Conservation (phyloP, 2,113 vertebrate species). For the Chlamydotis undulata region DNA sequence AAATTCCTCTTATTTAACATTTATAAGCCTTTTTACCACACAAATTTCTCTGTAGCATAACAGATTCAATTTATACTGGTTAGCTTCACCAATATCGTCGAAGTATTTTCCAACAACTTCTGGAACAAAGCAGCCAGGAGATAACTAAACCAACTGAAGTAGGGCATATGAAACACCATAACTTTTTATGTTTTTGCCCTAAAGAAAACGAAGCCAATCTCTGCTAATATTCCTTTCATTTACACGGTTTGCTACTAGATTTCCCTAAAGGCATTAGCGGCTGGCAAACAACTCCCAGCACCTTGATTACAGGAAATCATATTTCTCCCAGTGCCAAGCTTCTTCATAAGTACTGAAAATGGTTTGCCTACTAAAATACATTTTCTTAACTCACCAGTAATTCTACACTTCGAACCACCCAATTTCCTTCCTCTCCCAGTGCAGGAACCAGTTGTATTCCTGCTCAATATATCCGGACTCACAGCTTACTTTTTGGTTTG, state of each 20-base stretch:
- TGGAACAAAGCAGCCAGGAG: conserved; percentile 22
- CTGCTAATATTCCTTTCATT: conserved; percentile 52
- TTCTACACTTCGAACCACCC: conserved; percentile 38
- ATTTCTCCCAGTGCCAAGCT: conserved; percentile 55
- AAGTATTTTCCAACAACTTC: conserved; percentile 10
- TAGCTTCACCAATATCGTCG: background rate
- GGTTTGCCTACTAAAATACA: conserved; percentile 42
- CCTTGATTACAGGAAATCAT: conserved; percentile 69
- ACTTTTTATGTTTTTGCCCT: conserved; percentile 38
- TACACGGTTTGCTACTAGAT: conserved; percentile 29
- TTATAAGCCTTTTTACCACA: conserved; percentile 23
- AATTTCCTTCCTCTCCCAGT: conserved; percentile 60
- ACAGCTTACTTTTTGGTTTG: background rate
- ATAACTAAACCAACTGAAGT: conserved; percentile 6
- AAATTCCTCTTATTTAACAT: conserved; percentile 49
- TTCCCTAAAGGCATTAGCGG: conserved; percentile 49
- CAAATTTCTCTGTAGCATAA: background rate
- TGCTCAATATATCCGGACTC: background rate
- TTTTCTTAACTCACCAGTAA: conserved; percentile 37
- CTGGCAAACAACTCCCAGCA: conserved; percentile 66
- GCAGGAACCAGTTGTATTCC: conserved; percentile 36
- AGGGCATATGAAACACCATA: conserved; percentile 48
- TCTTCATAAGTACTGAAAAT: conserved; percentile 36
- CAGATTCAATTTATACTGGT: background rate
- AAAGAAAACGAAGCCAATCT: conserved; percentile 49